These are phyloP conservation scores for Trichomycterus rosablanca DNA, from an alignment of 2,113 vertebrate species.

Conservation along the genomic window DNA sequence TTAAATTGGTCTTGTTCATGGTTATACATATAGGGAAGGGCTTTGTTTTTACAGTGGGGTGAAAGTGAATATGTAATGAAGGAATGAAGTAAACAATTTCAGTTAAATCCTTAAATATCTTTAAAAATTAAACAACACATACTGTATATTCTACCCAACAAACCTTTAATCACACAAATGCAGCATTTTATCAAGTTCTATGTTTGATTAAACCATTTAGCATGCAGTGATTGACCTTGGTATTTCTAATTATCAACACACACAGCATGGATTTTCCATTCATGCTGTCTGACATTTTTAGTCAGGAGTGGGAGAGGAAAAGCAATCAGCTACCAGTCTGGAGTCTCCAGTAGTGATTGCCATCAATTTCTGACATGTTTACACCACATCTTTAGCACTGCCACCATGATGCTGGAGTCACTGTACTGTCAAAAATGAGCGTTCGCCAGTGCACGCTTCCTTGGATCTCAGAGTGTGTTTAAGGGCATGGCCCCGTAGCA, in stretches of 20 bases:
- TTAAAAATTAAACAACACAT: too few species aligned
- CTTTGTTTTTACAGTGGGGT: constrained; percentile 28
- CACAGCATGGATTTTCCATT: constrained; percentile 49
- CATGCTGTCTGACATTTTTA: constrained; percentile 68
- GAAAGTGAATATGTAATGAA: constrained; percentile 4
- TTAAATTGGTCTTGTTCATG: constrained; percentile 28
- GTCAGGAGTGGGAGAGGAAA: constrained; percentile 56
- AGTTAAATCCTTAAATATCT: too few species aligned
- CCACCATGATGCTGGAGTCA: constrained; percentile 34
- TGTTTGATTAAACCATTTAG: too few species aligned
- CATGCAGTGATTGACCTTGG: constrained; percentile 3
- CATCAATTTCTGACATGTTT: constrained; percentile 60
- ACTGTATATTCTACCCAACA: too few species aligned
- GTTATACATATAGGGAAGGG: constrained; percentile 38
- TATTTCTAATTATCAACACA: constrained; percentile 57
- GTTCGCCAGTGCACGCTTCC: constrained; percentile 16
- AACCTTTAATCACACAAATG: too few species aligned
- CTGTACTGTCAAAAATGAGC: constrained; percentile 15
- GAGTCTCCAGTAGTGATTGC: constrained; percentile 51
- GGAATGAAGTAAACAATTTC: too few species aligned
- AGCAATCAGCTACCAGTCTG: constrained; percentile 59
- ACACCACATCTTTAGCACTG: constrained; percentile 43
- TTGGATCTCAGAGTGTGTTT: constrained; percentile 26
- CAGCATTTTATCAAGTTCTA: too few species aligned
- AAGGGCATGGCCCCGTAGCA: constrained; percentile 4